These are phyloP conservation scores for Sclerurus mexicanus DNA, from an alignment of 2,113 vertebrate species.

Conservation along the genomic window DNA sequence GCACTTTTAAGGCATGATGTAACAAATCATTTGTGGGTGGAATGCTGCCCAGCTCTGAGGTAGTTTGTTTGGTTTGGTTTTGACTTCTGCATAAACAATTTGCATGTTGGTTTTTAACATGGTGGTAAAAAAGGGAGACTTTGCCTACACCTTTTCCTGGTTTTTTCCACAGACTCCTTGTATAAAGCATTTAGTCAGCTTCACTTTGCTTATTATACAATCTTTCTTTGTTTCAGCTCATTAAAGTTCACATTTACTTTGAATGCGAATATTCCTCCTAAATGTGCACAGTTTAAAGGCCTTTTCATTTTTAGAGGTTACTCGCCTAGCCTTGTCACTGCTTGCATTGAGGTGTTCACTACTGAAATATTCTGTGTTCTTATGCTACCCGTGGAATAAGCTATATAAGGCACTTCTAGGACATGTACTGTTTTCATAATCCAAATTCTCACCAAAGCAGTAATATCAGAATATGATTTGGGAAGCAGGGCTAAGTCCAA, in stretches of 20 bases:
- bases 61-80: slow-evolving; percentile 27
- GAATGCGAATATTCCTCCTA: not conserved
- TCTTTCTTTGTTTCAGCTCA: not conserved
- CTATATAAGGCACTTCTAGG: not conserved
- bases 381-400: not conserved
- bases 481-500: not conserved
- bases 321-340: not conserved
- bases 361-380: not conserved
- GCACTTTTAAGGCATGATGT: not conserved
- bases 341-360: not conserved
- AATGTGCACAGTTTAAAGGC: not conserved
- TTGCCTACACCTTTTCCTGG: not conserved
- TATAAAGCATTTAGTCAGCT: not conserved
- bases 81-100: not conserved
- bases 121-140: not conserved
- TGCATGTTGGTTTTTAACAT: not conserved
- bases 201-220: not conserved
- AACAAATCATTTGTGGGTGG: not conserved
- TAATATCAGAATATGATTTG: not conserved
- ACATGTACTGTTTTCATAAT: not conserved
- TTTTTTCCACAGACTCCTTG: not conserved
- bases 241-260: not conserved
- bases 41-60: slow-evolving; percentile 20
- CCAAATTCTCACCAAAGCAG: not conserved
- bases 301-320: not conserved